Evolutionary conservation across 30 jellyfish, hydroid and myxozoan genomes (phyloP).

Genomic region (Aurelia sp.): DNA sequence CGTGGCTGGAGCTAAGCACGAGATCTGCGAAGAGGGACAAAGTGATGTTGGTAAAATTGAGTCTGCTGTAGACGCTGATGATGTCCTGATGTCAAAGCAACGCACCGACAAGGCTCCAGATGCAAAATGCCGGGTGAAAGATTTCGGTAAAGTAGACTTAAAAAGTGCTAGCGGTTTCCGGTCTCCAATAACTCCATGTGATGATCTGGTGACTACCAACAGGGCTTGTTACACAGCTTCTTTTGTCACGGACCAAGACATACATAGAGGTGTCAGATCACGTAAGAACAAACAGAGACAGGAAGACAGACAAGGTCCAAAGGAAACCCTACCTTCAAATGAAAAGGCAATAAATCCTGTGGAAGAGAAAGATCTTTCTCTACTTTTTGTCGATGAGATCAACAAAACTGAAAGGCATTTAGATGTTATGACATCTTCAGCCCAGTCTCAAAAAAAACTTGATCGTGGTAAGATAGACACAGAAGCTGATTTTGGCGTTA

Average conservation of each 20-base stretch:
- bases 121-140: not conserved
- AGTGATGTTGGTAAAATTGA: no score
- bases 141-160: not conserved
- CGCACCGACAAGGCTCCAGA: no score
- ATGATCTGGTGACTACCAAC: not conserved
- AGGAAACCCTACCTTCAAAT: not conserved
- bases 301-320: not conserved
- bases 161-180: not conserved
- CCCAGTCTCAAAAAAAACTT: not conserved
- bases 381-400: not conserved
- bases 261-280: no score
- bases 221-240: not conserved
- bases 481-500: not conserved
- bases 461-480: not conserved
- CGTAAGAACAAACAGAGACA: not conserved
- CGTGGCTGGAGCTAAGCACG: no score
- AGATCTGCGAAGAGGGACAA: no score
- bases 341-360: no score
- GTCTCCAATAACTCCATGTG: not conserved
- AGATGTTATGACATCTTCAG: not conserved
- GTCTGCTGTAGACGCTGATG: no score
- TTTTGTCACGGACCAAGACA: no score
- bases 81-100: no score
- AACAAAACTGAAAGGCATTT: not conserved
- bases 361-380: not conserved